A percentile compares a stretch with the other conserved stretches of the same genome.
Conservation (phyloP, 2,888 invertebrate genomes). For the Digitonthophagus gazella region DNA sequence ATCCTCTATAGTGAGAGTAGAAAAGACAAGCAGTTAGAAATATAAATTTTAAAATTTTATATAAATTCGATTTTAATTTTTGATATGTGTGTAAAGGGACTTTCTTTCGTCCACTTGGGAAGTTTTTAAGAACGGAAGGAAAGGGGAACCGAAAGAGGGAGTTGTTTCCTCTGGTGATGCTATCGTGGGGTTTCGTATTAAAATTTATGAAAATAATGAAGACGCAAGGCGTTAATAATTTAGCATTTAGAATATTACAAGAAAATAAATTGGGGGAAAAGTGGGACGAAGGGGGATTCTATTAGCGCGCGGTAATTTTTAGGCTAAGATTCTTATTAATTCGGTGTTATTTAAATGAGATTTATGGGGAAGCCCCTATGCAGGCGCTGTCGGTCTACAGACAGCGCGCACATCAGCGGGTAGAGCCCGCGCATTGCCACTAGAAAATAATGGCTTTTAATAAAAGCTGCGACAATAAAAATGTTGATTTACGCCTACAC, state of each 20-base stretch:
- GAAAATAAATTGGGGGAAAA: background rate
- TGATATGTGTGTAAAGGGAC: too few relatives aligned
- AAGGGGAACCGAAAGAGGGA: background rate
- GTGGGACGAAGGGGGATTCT: background rate
- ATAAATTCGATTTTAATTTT: too few relatives aligned
- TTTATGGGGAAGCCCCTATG: constrained; percentile 13
- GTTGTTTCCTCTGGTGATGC: background rate
- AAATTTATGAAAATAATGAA: background rate
- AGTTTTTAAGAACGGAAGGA: background rate
- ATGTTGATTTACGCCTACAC: constrained; percentile 53
- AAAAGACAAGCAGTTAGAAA: too few relatives aligned
- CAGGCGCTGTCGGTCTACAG: constrained; percentile 5
- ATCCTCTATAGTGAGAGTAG: too few relatives aligned
- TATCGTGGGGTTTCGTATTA: background rate
- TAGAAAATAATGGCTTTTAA: constrained; percentile 53
- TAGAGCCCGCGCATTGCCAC: constrained; percentile 40
- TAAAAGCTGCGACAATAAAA: constrained; percentile 53
- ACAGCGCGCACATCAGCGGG: constrained; percentile 43
- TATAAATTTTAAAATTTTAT: too few relatives aligned
- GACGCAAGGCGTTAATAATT: background rate
- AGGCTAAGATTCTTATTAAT: constrained; percentile 10
- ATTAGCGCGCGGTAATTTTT: background rate
- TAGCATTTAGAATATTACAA: background rate
- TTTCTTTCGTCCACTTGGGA: too few relatives aligned
- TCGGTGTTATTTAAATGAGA: constrained; percentile 13